Base-by-base conservation (phyloP, 2,888 invertebrate genomes). In the Cephus pulcher region DNA sequence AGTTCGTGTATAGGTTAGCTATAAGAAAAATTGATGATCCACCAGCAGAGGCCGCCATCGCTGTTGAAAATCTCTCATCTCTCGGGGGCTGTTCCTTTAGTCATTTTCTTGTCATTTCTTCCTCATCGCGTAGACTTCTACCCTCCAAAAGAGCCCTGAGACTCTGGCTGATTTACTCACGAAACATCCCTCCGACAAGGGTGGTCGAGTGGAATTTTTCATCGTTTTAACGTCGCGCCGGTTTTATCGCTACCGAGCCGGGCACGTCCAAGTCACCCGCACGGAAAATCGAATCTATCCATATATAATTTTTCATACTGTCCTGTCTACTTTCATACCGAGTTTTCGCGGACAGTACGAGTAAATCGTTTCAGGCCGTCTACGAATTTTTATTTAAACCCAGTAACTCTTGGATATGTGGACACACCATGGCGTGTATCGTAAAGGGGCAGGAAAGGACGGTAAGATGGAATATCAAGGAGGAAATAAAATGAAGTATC, bases 11-110 rank as follows among this genome's bases (percentile, higher is more conserved):
- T 56, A 23, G 23, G 56, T 9, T 56, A 23, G 56, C 56, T 2
- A 56, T 56, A 76, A 80, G 81, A 82, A 81, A 81, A 80, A 83
- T 86, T 80, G 84, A 83, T 84, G 84, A 83, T 84, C 82, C 81
- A 73, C 83, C 84, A 85, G 85, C 79, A 76, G 83, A 76, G 80
- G 73, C 76, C 80, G 80, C 9, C 56, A 56, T 9, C 56, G 15
- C 9, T 9, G 6, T 23, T 56, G 23, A 56, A 23, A 56, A 56
- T 23, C 56, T 56, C 56, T 56, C 9, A 56, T 56, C 56, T 56
- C 56, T 56, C 56, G 56, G 56, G 56, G 2, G 56, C 23, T 23
- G 56, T 56, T 56, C 23, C 23, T 56, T 56, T 23, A 56, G 56
- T 56, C 23, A 56, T 40, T 40, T 40, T 15, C 40, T 40, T 40